phyloP scores from a whole-genome alignment of 2,113 vertebrate species.

The Leptobrachium leishanense region DNA sequence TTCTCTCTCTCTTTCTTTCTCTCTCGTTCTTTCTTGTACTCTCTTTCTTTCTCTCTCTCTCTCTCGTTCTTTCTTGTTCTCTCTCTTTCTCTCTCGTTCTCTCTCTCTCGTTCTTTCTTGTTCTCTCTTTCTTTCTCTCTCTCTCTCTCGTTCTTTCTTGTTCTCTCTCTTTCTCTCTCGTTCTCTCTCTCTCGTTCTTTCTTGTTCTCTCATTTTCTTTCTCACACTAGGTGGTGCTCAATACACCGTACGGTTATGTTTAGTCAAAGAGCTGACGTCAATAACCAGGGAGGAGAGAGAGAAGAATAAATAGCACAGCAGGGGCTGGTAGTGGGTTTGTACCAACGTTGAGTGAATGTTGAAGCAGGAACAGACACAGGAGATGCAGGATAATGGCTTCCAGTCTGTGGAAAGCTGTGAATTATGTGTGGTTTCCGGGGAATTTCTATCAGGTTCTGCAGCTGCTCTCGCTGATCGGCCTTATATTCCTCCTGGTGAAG shows the following conservation, averaged over 20 bases:
- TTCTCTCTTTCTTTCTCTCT: too few relatives aligned
- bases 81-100: too few relatives aligned
- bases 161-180: too few relatives aligned
- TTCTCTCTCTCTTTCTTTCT: too few relatives aligned
- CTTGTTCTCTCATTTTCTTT: too few relatives aligned
- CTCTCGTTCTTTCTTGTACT: too few relatives aligned
- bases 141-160: too few relatives aligned
- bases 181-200: too few relatives aligned
- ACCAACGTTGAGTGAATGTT: background rate
- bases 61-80: too few relatives aligned
- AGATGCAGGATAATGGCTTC: background rate
- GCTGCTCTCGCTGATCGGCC: conserved; percentile 53
- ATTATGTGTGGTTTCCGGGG: conserved; percentile 8
- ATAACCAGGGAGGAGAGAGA: background rate
- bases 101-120: too few relatives aligned
- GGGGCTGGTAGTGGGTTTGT: too few relatives aligned
- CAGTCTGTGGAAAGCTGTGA: background rate
- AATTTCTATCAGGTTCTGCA: background rate
- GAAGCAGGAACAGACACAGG: background rate
- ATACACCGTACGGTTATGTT: background rate
- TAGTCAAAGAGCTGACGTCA: background rate
- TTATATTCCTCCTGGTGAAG: conserved; percentile 62
- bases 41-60: too few relatives aligned
- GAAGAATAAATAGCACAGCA: background rate
- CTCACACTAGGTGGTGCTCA: background rate